A percentile compares a stretch with the other conserved stretches of the same genome.
These are phyloP conservation scores for Butorides virescens DNA, from an alignment of 2,113 vertebrate genomes.

Conservation along the genomic window DNA sequence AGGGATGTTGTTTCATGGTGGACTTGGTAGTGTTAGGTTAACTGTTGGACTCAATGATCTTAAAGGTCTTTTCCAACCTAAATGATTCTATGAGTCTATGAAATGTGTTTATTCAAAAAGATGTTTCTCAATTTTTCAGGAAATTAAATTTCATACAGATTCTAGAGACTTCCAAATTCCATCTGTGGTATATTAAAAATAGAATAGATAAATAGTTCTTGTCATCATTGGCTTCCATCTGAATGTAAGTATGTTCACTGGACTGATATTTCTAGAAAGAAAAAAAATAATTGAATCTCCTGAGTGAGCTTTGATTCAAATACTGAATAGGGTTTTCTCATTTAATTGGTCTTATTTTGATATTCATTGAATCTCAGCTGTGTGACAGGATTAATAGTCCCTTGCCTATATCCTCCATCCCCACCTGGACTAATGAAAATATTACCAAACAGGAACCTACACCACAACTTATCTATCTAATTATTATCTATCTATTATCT, in stretches of 20 bases:
- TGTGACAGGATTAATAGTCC: background rate
- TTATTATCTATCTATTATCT: no score
- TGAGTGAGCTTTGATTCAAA: background rate
- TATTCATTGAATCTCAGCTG: background rate
- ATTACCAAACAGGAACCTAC: background rate
- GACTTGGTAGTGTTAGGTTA: rapidly evolving
- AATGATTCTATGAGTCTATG: background rate
- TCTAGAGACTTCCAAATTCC: background rate
- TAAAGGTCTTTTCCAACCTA: background rate
- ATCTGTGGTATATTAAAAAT: background rate
- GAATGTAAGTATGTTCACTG: background rate
- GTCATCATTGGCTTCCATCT: background rate
- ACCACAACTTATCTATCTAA: background rate
- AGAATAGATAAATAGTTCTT: background rate
- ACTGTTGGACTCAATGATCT: background rate
- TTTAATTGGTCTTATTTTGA: background rate
- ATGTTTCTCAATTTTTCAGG: background rate
- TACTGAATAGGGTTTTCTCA: background rate
- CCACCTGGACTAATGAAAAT: background rate
- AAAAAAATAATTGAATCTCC: background rate
- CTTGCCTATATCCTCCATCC: background rate
- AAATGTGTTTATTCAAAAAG: background rate
- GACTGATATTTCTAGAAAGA: background rate
- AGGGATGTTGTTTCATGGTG: no score
- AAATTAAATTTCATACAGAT: background rate